Evolutionary conservation across 2,888 invertebrate species (phyloP).

Genomic region (Pammene aurita): DNA sequence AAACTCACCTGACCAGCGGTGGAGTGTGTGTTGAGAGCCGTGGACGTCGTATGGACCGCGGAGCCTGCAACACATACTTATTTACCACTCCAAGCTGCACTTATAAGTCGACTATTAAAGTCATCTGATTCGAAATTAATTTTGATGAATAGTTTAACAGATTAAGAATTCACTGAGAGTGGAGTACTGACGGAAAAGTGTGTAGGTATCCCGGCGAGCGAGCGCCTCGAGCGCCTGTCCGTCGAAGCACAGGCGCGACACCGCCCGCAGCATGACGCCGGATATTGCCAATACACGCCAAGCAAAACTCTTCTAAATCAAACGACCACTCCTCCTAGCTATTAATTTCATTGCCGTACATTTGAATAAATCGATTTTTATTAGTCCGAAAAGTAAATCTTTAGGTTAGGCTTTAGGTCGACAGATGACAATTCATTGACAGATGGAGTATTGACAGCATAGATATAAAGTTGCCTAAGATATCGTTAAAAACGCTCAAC

Average conservation of each 20-base stretch:
- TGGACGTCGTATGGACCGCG: conserved; percentile 10
- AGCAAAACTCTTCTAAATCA: conserved; percentile 32
- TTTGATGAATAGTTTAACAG: conserved; percentile 1
- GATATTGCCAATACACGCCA: conserved; percentile 34
- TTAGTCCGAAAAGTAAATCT: conserved; percentile 29
- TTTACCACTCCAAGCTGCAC: not conserved
- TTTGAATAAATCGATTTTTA: conserved; percentile 45
- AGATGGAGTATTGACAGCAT: conserved; percentile 21
- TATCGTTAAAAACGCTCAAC: not conserved
- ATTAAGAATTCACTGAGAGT: conserved; percentile 5
- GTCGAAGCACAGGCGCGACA: conserved; percentile 61
- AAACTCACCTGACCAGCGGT: conserved; percentile 22
- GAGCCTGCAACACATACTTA: conserved; percentile 12
- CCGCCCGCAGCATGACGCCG: conserved; percentile 63
- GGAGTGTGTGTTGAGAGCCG: conserved; percentile 5
- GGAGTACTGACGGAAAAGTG: conserved; percentile 61
- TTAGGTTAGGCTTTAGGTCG: conserved; percentile 35
- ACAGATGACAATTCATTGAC: conserved; percentile 25
- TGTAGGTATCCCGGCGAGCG: conserved; percentile 60
- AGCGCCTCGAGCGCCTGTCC: conserved; percentile 59
- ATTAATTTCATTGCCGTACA: conserved; percentile 54
- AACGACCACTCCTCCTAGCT: conserved; percentile 23
- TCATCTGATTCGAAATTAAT: not conserved
- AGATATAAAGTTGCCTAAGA: not conserved
- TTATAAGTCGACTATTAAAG: not conserved